Conservation (phyloP, 2,888 invertebrate genomes). For the Synergus gifuensis region DNA sequence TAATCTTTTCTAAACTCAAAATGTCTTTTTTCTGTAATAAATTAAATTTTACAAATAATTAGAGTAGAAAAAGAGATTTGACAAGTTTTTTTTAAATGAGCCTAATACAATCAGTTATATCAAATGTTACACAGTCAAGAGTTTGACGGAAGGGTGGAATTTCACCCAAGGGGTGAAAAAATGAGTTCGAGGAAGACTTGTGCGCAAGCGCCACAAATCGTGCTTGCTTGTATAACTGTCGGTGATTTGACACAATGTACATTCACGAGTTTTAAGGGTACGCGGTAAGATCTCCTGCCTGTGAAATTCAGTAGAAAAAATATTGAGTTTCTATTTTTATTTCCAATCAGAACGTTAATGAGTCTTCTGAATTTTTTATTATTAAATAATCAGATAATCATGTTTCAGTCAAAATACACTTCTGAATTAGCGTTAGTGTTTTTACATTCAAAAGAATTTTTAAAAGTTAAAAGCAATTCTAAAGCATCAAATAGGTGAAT, state of each 20-base stretch:
- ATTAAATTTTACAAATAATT: neutral
- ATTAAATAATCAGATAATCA: neutral
- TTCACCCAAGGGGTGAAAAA: constrained; percentile 20
- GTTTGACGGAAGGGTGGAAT: constrained; percentile 26
- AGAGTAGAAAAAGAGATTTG: neutral
- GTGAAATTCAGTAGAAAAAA: constrained; percentile 9
- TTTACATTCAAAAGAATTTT: neutral
- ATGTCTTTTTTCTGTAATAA: neutral
- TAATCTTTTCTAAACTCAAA: neutral
- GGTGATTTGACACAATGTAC: constrained; percentile 38
- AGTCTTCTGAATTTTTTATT: neutral
- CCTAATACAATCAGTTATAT: no score
- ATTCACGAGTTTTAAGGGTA: constrained; percentile 28
- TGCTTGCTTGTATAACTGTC: constrained; percentile 30
- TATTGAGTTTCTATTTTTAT: constrained; percentile 37
- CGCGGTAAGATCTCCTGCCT: constrained; percentile 21
- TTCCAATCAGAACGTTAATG: neutral
- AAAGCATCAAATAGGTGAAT: no score
- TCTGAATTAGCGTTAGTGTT: neutral
- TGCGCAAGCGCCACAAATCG: constrained; percentile 15
- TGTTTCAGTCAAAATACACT: neutral
- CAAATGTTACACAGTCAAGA: constrained; percentile 12
- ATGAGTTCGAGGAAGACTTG: neutral
- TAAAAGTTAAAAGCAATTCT: no score
- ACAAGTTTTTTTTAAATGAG: neutral